Evolutionary conservation across 2,797 vertebrate species (phyloP).

Genomic region (Girardinus metallicus): DNA sequence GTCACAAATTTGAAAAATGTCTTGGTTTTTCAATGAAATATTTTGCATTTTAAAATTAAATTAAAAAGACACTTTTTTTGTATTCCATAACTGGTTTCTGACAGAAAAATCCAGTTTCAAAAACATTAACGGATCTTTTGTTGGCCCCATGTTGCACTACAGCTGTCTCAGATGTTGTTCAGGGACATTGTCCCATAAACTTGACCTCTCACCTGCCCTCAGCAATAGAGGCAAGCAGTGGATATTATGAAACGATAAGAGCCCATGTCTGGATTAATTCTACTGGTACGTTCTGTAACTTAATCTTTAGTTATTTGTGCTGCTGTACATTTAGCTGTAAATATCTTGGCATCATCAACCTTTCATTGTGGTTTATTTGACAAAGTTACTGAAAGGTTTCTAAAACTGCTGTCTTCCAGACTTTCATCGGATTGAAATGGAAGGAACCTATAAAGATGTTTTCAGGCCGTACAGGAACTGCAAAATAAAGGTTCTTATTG

Average conservation of each 20-base stretch:
- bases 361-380: neutral
- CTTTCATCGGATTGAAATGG: slow-evolving; percentile 37
- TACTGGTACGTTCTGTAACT: slow-evolving; percentile 38
- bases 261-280: slow-evolving; percentile 39
- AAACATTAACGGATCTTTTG: neutral
- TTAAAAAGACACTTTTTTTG: neutral
- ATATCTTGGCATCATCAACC: neutral
- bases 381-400: neutral
- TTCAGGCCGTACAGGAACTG: neutral
- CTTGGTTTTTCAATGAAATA: neutral
- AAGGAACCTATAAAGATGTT: accelerated
- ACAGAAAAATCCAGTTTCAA: neutral
- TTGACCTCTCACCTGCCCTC: slow-evolving; percentile 19
- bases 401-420: slow-evolving; percentile 44
- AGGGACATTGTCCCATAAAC: slow-evolving; percentile 36
- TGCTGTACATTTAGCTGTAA: neutral
- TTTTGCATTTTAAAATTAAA: neutral
- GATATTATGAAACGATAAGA: slow-evolving; percentile 29
- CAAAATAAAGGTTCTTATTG: slow-evolving; percentile 5
- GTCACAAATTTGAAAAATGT: neutral
- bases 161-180: slow-evolving; percentile 28
- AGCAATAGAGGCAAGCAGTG: accelerated
- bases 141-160: neutral
- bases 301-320: neutral
- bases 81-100: neutral